Percentiles rank a stretch among this genome's conserved stretches.
phyloP scores from a whole-genome alignment of 2,113 vertebrate genomes.

The Hylia prasina region DNA sequence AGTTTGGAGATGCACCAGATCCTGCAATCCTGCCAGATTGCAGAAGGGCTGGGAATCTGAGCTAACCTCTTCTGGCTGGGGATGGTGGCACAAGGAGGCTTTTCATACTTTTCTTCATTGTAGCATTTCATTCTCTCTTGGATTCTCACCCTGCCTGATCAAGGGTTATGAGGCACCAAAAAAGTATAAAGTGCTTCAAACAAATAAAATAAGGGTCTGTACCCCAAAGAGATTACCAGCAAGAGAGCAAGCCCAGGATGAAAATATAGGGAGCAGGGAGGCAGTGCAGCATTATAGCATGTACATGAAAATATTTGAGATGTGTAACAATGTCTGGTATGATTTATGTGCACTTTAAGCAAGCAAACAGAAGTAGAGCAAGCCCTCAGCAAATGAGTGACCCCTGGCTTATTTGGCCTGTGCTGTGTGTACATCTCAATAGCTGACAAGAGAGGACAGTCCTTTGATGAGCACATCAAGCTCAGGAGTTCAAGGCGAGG shows the following conservation, averaged over 20 bases:
- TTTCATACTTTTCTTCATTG: background rate
- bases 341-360: background rate
- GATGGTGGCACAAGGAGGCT: background rate
- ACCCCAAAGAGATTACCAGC: background rate
- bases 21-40: background rate
- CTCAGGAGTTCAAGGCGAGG: background rate
- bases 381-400: background rate
- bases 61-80: background rate
- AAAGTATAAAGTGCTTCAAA: background rate
- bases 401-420: background rate
- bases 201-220: background rate
- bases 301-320: background rate
- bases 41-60: background rate
- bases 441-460: background rate
- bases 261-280: background rate
- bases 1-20: background rate
- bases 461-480: background rate
- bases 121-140: background rate
- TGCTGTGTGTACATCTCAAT: background rate
- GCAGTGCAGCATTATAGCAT: background rate
- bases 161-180: background rate
- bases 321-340: background rate
- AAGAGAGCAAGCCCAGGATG: background rate
- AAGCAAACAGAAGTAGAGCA: background rate
- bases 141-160: background rate